Evolutionary conservation across 2,113 vertebrate species (phyloP), one percentile per base, ranked within the genome.

Genomic region (Saguinus midas): DNA sequence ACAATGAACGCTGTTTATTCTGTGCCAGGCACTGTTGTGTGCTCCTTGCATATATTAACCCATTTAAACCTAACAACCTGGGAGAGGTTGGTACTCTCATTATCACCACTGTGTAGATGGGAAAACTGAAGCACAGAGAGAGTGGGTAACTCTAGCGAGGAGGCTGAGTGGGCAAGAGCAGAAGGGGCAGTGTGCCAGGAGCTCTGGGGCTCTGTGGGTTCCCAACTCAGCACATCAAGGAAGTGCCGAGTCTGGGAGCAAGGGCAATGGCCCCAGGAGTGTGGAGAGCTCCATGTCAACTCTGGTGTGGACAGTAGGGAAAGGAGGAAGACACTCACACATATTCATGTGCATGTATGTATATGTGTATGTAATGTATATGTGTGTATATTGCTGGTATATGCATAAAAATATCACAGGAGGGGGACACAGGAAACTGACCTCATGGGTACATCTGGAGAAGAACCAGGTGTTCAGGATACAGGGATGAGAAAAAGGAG

Each of bases 1-100:
- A 50, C 35, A 68, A 0, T 2, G 50, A n/a, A 0, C 0, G 8
- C 66, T 64, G 29, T 64, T 87, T 35, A 12, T 40, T 72, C 0
- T 1, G 27, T 48, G 76, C 57, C 48, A 9, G 81, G 68, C n/a
- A 8, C 48, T 10, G 14, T 35, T 6, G 18, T 2, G 3, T 0
- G 0, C 64, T 52, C 52, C 27, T 52, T 14, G 8, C 18, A 1
- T 50, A 6, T 2, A 9, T 32, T 27, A 18, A 20, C 48, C 55
- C 78, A 16, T 21, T 57, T 27, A 78, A 68, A 14, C 29, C 55
- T 48, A 1, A 32, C 6, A 18, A 11, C 45, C 45, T 23, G 52
- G 61, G 27, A 1, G 10, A 86, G 11, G 21, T 9, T 50, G 52
- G 18, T 27, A 11, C n/a, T 43, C 8, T 45, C 17, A 64, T n/a